phyloP scores from a whole-genome alignment of 1,140 invertebrate species.

The Drosophila truncata region DNA sequence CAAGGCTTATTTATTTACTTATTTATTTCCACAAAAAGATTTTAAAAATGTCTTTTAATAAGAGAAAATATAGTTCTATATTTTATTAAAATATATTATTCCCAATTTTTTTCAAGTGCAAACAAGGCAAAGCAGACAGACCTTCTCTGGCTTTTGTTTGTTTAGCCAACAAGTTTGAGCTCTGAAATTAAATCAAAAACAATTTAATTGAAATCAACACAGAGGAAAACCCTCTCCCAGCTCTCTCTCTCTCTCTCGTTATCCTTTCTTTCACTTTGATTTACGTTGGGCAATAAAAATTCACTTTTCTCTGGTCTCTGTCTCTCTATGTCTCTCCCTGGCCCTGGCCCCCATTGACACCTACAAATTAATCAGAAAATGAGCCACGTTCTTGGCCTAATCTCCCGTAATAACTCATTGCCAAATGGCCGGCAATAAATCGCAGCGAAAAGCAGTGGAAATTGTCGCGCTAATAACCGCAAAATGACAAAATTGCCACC shows the following conservation, averaged over 20 bases:
- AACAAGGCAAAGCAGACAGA: constrained; percentile 1
- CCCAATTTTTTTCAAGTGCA: not conserved
- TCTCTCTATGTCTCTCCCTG: too few species aligned
- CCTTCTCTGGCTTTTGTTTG: constrained; percentile 48
- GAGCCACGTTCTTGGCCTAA: constrained; percentile 56
- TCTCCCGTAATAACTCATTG: constrained; percentile 70
- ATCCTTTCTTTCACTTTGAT: constrained; percentile 57
- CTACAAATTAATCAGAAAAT: constrained; percentile 71
- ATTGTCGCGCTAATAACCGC: constrained; percentile 69
- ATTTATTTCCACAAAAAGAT: not conserved
- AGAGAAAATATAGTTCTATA: not conserved
- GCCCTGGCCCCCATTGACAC: constrained; percentile 62
- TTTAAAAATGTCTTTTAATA: not conserved
- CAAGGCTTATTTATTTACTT: not conserved
- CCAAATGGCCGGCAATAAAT: constrained; percentile 66
- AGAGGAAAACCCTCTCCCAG: constrained; percentile 21
- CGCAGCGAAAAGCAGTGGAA: constrained; percentile 34
- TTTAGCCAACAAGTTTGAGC: constrained; percentile 57
- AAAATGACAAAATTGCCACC: constrained; percentile 59
- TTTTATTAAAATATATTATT: too few species aligned
- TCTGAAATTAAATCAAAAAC: constrained; percentile 53
- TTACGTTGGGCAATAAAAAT: constrained; percentile 75
- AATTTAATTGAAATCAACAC: constrained; percentile 74
- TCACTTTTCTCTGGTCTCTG: constrained; percentile 57
- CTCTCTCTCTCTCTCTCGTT: constrained; percentile 4